These are phyloP conservation scores for Acanthurus tractus DNA, from an alignment of 2,797 vertebrate species.

Conservation along the genomic window DNA sequence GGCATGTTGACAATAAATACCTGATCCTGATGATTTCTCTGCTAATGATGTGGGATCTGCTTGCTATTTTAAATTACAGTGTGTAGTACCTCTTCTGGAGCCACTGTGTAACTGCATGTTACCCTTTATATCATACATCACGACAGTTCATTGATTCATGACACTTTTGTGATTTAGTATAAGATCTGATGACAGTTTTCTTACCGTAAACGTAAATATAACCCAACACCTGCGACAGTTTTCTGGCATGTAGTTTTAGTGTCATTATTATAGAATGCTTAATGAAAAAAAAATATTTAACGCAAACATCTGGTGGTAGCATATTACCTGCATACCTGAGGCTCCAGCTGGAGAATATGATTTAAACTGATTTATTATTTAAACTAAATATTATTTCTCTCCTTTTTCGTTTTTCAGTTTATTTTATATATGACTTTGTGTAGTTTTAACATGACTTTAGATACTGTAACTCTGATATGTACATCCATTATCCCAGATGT, in stretches of 20 bases:
- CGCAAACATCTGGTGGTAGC: constrained; percentile 19
- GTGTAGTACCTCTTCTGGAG: neutral
- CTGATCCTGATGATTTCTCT: neutral
- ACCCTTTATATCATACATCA: neutral
- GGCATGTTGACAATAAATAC: neutral
- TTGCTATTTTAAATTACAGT: neutral
- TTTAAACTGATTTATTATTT: neutral
- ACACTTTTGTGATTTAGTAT: neutral
- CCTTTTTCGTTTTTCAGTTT: too few relatives aligned
- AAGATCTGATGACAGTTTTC: constrained; percentile 32
- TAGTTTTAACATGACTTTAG: neutral
- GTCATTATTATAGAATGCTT: constrained; percentile 20
- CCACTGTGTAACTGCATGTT: neutral
- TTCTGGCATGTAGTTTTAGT: constrained; percentile 6
- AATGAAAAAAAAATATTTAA: constrained; percentile 9
- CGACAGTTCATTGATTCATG: neutral
- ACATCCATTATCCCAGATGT: constrained; percentile 4
- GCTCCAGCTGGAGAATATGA: constrained; percentile 6
- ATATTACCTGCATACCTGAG: neutral
- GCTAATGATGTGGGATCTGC: neutral
- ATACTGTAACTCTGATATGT: neutral
- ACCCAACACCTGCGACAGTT: constrained; percentile 3
- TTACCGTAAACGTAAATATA: neutral
- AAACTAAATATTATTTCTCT: neutral
- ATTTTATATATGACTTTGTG: neutral